Conservation (phyloP, 2,888 invertebrate species). For the Chrysotoxum bicinctum region DNA sequence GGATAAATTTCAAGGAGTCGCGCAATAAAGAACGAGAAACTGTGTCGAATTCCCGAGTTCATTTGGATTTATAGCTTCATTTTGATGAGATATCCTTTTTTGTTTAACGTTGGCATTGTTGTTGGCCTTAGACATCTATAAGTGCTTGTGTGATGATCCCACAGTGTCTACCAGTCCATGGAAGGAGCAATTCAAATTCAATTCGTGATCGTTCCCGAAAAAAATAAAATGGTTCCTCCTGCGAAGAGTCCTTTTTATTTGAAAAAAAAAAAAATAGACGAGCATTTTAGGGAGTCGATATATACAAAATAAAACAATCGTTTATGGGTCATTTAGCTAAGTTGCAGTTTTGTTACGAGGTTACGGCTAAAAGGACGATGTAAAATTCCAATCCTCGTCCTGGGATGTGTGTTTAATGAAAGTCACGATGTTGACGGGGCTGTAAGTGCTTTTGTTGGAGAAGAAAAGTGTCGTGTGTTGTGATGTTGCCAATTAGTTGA, state of each 20-base stretch:
- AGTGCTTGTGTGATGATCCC: constrained; percentile 44
- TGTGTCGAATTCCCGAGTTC: constrained; percentile 58
- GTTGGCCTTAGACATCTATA: background rate
- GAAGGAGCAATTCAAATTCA: constrained; percentile 65
- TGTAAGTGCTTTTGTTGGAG: constrained; percentile 11
- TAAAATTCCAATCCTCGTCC: constrained; percentile 12
- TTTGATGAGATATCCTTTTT: constrained; percentile 52
- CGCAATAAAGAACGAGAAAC: constrained; percentile 9
- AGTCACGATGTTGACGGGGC: constrained; percentile 31
- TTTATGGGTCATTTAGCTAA: constrained; percentile 72
- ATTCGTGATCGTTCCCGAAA: constrained; percentile 42
- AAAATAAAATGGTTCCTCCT: constrained; percentile 38
- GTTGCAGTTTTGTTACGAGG: constrained; percentile 55
- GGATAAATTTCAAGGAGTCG: background rate
- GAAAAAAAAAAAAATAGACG: no score
- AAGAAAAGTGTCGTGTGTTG: constrained; percentile 17
- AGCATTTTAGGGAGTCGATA: constrained; percentile 28
- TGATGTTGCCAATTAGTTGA: constrained; percentile 67
- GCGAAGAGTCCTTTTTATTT: background rate
- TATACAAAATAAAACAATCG: constrained; percentile 32
- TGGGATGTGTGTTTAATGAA: constrained; percentile 44
- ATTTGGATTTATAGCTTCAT: constrained; percentile 67
- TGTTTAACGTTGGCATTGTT: constrained; percentile 38
- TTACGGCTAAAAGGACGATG: constrained; percentile 27
- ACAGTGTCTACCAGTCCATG: background rate